Conservation (phyloP, 1,140 invertebrate species). For the Achroia grisella region DNA sequence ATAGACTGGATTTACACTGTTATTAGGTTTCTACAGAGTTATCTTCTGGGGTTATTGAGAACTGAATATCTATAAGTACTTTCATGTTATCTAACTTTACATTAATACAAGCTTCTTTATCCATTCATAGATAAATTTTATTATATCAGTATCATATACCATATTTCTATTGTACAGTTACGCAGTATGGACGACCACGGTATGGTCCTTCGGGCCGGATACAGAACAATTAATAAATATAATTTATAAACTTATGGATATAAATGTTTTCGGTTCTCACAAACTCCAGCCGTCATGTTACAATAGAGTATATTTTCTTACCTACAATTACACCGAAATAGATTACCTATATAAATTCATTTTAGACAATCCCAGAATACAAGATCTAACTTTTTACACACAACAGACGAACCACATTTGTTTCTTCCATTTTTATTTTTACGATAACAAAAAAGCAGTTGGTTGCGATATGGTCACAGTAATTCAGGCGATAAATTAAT, state of each 20-base stretch:
- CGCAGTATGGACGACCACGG: too few species aligned
- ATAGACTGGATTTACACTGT: slow-evolving; percentile 70
- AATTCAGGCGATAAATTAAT: slow-evolving; percentile 61
- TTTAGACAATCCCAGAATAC: slow-evolving; percentile 72
- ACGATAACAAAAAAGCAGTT: slow-evolving; percentile 46
- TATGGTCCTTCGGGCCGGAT: too few species aligned
- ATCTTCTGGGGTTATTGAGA: slow-evolving; percentile 33
- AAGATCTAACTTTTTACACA: slow-evolving; percentile 73
- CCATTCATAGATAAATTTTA: too few species aligned
- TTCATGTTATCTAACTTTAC: too few species aligned
- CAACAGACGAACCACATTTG: slow-evolving; percentile 50
- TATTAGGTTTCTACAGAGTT: slow-evolving; percentile 71
- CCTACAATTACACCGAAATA: slow-evolving; percentile 57
- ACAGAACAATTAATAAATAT: too few species aligned
- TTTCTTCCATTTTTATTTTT: slow-evolving; percentile 43
- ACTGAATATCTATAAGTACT: not conserved
- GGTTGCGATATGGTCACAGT: slow-evolving; percentile 68
- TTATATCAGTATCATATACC: too few species aligned
- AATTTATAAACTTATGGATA: too few species aligned
- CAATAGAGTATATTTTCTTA: slow-evolving; percentile 71
- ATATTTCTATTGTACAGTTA: too few species aligned
- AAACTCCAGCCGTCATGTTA: slow-evolving; percentile 49
- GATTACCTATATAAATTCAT: slow-evolving; percentile 62
- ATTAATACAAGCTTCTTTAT: too few species aligned
- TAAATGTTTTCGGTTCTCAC: too few species aligned